These are phyloP conservation scores for Trimorus sp. DNA, from an alignment of 2,888 invertebrate genomes.

Conservation along the genomic window DNA sequence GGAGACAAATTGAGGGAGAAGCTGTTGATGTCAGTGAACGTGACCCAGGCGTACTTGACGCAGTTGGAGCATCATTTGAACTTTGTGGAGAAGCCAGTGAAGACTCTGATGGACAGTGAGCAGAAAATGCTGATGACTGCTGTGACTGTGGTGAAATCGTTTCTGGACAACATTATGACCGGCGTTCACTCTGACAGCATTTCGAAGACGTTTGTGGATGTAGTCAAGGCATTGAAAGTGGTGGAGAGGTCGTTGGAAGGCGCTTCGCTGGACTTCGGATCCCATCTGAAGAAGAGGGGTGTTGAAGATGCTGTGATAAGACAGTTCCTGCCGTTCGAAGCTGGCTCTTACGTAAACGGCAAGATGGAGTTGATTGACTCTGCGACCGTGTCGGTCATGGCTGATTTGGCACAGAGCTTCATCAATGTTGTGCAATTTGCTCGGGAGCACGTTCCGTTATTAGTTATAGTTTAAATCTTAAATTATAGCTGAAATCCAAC, in stretches of 20 bases:
- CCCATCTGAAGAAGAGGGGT: neutral
- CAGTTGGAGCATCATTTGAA: slow-evolving; percentile 29
- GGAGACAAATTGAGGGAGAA: slow-evolving; percentile 3
- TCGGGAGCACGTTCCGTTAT: too few species aligned
- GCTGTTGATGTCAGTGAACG: neutral
- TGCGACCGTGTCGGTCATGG: too few species aligned
- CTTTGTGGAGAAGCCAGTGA: slow-evolving; percentile 15
- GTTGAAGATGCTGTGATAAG: neutral
- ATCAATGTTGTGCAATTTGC: too few species aligned
- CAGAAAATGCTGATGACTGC: slow-evolving; percentile 17
- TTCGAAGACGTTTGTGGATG: slow-evolving; percentile 9
- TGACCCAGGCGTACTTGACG: neutral
- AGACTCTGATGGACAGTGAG: neutral
- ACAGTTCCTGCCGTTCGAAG: slow-evolving; percentile 24
- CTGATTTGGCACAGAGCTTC: too few species aligned
- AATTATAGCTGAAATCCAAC: too few species aligned
- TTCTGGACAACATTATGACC: neutral
- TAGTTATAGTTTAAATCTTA: too few species aligned
- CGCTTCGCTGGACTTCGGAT: neutral
- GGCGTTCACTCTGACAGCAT: neutral
- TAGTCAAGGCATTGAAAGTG: slow-evolving; percentile 7
- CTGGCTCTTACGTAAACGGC: slow-evolving; percentile 2
- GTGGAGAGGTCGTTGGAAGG: neutral
- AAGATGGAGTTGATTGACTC: too few species aligned
- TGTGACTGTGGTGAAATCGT: neutral